Evolutionary conservation across 2,797 vertebrate species (phyloP).

Genomic region (Chloroceryle amazona): DNA sequence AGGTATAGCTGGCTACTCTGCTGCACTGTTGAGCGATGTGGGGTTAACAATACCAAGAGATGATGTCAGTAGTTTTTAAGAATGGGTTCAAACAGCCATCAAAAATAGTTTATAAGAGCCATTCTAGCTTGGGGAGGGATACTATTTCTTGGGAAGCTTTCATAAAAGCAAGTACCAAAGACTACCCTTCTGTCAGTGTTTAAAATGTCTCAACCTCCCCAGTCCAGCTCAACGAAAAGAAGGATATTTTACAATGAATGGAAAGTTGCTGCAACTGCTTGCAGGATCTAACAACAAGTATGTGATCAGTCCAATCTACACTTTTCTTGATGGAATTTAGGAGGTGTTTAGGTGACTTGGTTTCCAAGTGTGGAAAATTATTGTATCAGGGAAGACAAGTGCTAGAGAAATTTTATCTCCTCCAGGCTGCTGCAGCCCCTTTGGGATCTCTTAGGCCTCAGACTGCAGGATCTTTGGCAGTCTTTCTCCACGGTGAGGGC

Average conservation of each 20-base stretch:
- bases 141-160: background rate
- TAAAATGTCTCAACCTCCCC: background rate
- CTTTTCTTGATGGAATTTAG: background rate
- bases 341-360: background rate
- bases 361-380: background rate
- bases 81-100: background rate
- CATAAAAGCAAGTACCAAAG: background rate
- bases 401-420: background rate
- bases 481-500: background rate
- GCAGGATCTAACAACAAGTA: background rate
- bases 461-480: background rate
- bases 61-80: background rate
- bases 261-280: background rate
- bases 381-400: background rate
- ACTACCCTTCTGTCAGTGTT: background rate
- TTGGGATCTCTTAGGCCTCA: background rate
- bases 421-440: background rate
- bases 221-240: background rate
- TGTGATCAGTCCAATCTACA: background rate
- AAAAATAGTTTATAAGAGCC: background rate
- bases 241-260: background rate
- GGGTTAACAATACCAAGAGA: background rate
- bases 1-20: background rate
- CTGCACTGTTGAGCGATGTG: fast-evolving
- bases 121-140: background rate